Evolutionary conservation across 2,797 vertebrate species (phyloP).

Genomic region (Cygnus olor): DNA sequence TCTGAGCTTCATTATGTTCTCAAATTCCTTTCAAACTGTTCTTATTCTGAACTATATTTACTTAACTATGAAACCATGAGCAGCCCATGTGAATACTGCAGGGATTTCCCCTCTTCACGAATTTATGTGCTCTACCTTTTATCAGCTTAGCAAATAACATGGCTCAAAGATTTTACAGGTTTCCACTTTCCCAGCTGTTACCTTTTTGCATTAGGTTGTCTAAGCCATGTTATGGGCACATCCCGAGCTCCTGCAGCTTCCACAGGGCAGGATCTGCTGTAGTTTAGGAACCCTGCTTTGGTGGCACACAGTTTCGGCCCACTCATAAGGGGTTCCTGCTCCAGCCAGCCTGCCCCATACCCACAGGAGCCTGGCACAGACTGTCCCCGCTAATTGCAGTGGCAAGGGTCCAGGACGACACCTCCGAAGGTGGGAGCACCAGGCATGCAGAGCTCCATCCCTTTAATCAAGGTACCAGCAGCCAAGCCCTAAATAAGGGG

Average conservation of each 20-base stretch:
- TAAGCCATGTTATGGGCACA: neutral
- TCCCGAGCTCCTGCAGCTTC: neutral
- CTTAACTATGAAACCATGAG: constrained; percentile 43
- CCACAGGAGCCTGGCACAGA: neutral
- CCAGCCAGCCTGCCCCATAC: neutral
- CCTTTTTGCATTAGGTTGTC: neutral
- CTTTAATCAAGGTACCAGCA: neutral
- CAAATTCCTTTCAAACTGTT: constrained; percentile 46
- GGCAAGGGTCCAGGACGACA: neutral
- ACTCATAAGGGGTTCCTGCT: too few relatives aligned
- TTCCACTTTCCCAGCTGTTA: constrained; percentile 37
- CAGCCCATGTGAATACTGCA: constrained; percentile 25
- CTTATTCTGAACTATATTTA: constrained; percentile 38
- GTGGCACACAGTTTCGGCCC: too few relatives aligned
- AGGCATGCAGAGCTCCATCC: neutral
- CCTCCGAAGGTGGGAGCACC: neutral
- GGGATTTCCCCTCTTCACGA: constrained; percentile 47
- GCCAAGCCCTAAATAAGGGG: neutral
- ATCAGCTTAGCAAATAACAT: constrained; percentile 66
- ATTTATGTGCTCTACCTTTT: constrained; percentile 37
- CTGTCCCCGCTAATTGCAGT: neutral
- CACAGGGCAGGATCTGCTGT: neutral
- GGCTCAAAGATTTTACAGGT: constrained; percentile 52
- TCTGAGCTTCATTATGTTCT: constrained; percentile 40
- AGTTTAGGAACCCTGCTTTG: neutral